Evolutionary conservation across 53 echinoderm and acorn worm genomes (phyloP).

Genomic region (Stichopus horrens): DNA sequence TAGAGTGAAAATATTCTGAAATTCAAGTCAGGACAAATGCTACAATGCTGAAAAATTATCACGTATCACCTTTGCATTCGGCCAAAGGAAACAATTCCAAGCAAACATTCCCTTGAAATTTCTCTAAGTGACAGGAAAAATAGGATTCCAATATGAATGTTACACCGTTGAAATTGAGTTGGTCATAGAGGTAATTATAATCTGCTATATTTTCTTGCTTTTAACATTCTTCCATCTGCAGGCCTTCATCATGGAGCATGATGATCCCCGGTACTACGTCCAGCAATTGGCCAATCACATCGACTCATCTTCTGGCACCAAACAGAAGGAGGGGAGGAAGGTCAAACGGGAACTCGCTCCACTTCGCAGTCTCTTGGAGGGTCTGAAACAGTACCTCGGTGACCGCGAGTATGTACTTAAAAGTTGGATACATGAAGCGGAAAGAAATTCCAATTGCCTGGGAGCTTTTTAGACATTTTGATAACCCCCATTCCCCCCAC

Average conservation of each 20-base stretch:
- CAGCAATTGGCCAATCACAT: slow-evolving; percentile 66
- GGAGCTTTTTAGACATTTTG: not conserved
- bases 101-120: too few relatives aligned
- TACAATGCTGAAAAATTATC: too few relatives aligned
- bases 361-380: slow-evolving; percentile 50
- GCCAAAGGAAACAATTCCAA: too few relatives aligned
- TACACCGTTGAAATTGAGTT: not conserved
- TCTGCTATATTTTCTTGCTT: too few relatives aligned
- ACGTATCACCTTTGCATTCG: too few relatives aligned
- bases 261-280: slow-evolving; percentile 59
- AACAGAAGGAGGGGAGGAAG: slow-evolving; percentile 60
- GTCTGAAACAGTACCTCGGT: slow-evolving; percentile 61
- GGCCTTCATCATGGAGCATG: slow-evolving; percentile 43
- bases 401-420: slow-evolving; percentile 56
- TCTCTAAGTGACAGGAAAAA: too few relatives aligned
- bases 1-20: too few relatives aligned
- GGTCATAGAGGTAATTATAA: not conserved
- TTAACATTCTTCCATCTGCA: not conserved
- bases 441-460: not conserved
- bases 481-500: not conserved
- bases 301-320: slow-evolving; percentile 48
- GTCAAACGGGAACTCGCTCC: slow-evolving; percentile 56
- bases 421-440: not conserved
- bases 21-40: too few relatives aligned
- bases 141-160: not conserved